These are phyloP conservation scores for Antrozous pallidus DNA, from an alignment of 2,797 vertebrate genomes.

Conservation along the genomic window DNA sequence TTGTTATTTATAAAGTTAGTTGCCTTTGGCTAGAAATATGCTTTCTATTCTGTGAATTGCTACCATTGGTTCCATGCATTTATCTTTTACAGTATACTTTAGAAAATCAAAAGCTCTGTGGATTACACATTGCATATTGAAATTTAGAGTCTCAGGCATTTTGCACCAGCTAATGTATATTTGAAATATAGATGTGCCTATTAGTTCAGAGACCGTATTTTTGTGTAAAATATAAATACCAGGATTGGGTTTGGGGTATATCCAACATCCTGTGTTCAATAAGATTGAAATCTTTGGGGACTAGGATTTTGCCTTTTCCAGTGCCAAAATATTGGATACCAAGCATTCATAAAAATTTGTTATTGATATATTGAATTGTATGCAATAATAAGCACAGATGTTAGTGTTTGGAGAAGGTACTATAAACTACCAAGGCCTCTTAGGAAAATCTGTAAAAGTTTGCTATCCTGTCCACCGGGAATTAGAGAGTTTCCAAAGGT, in stretches of 20 bases:
- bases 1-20: constrained; percentile 26
- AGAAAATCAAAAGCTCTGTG: constrained; percentile 34
- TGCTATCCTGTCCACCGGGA: neutral
- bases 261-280: neutral
- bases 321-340: neutral
- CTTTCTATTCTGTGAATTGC: neutral
- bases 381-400: neutral
- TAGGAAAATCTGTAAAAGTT: neutral
- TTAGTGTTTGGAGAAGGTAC: neutral
- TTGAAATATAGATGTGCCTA: neutral
- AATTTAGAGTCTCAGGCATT: constrained; percentile 36
- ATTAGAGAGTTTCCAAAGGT: neutral
- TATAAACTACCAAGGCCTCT: neutral
- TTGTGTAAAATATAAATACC: neutral
- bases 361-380: neutral
- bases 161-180: neutral
- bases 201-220: neutral
- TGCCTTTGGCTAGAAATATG: constrained; percentile 13
- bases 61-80: neutral
- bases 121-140: neutral
- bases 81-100: neutral
- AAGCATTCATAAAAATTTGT: neutral
- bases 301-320: neutral
- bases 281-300: neutral
- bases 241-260: neutral